These are phyloP conservation scores for Micrastur ruficollis DNA, from an alignment of 2,797 vertebrate species.

Conservation along the genomic window DNA sequence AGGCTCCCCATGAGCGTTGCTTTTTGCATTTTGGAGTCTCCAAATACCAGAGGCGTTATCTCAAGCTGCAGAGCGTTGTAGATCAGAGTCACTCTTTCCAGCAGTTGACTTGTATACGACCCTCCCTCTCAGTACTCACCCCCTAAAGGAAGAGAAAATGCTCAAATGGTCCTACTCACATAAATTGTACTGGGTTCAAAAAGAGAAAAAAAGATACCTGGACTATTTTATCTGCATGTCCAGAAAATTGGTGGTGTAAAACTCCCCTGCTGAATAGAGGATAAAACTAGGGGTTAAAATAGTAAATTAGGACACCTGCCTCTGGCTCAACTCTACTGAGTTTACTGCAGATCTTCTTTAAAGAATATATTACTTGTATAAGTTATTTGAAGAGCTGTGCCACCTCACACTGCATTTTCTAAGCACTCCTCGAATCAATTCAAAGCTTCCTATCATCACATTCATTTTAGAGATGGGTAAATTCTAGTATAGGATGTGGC, in stretches of 20 bases:
- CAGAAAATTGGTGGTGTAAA: neutral
- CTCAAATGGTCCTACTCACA: neutral
- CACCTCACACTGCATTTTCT: neutral
- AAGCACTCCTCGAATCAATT: neutral
- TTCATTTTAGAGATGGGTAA: neutral
- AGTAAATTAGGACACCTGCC: neutral
- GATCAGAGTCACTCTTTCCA: neutral
- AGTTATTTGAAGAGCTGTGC: neutral
- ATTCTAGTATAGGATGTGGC: neutral
- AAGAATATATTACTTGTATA: neutral
- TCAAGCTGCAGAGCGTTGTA: neutral
- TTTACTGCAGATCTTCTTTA: neutral
- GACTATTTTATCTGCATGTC: neutral
- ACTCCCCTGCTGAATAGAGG: neutral
- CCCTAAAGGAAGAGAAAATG: neutral
- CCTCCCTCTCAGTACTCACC: neutral
- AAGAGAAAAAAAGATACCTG: neutral
- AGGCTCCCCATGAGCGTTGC: neutral
- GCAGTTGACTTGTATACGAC: neutral
- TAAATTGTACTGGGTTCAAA: neutral
- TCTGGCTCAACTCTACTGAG: neutral
- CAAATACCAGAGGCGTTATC: neutral
- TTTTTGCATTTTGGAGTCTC: neutral
- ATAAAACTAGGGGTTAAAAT: neutral
- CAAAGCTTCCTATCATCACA: neutral